These are phyloP conservation scores for Lampris incognitus DNA, from an alignment of 2,113 vertebrate species.

Conservation along the genomic window DNA sequence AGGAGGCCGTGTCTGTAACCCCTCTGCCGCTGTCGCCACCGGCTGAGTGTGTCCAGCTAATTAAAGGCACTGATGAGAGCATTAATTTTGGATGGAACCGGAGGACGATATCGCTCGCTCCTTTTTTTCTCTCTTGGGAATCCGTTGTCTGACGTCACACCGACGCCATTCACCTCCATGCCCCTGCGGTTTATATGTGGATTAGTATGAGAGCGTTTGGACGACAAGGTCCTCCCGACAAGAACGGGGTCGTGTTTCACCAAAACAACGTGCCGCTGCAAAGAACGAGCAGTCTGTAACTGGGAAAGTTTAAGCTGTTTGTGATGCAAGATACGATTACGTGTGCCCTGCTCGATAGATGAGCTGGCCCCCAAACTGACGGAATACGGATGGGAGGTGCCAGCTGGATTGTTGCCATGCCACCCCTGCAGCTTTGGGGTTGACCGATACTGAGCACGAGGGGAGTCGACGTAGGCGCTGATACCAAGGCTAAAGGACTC, in stretches of 20 bases:
- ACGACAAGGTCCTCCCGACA: neutral
- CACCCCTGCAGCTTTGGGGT: constrained; percentile 20
- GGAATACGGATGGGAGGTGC: constrained; percentile 43
- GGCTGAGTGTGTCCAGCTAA: constrained; percentile 42
- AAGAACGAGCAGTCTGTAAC: constrained; percentile 20
- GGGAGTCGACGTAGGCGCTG: neutral
- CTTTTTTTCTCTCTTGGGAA: constrained; percentile 39
- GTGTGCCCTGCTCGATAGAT: constrained; percentile 48
- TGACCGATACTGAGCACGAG: neutral
- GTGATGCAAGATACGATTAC: constrained; percentile 57
- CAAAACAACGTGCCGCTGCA: constrained; percentile 9
- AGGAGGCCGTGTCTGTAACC: constrained; percentile 13
- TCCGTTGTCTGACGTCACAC: constrained; percentile 22
- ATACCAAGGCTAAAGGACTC: neutral
- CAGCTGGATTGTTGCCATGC: constrained; percentile 44
- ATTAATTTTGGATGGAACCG: constrained; percentile 59
- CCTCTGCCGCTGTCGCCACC: constrained; percentile 43
- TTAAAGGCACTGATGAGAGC: constrained; percentile 55
- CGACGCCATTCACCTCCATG: constrained; percentile 11
- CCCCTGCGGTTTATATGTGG: constrained; percentile 19
- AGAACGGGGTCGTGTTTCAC: neutral
- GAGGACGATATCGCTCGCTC: constrained; percentile 36
- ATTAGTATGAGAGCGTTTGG: neutral
- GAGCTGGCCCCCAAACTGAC: constrained; percentile 49
- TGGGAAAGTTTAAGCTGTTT: constrained; percentile 38